phyloP scores from a whole-genome alignment of 2,888 invertebrate species.

The Stenoptilia bipunctidactyla region DNA sequence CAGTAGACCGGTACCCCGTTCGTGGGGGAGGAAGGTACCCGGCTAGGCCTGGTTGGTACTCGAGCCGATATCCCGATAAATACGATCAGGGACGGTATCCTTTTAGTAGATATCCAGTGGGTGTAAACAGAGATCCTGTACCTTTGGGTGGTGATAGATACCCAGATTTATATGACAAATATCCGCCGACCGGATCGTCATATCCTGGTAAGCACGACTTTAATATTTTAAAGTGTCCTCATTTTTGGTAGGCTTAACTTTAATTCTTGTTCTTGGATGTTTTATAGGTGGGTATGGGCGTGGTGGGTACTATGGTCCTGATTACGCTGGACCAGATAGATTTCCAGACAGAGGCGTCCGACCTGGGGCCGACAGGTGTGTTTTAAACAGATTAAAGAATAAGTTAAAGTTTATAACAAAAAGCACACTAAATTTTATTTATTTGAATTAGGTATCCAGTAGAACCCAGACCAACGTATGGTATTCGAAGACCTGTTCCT shows the following conservation, averaged over 20 bases:
- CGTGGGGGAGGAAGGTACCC: conserved; percentile 43
- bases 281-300: conserved; percentile 44
- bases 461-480: conserved; percentile 52
- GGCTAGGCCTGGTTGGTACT: conserved; percentile 32
- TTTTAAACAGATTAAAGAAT: conserved; percentile 1
- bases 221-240: conserved; percentile 18
- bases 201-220: conserved; percentile 53
- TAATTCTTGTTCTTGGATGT: background rate
- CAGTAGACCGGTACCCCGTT: conserved; percentile 43
- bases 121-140: conserved; percentile 59
- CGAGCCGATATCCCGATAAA: conserved; percentile 59
- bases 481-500: conserved; percentile 38
- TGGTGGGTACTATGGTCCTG: conserved; percentile 49
- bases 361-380: conserved; percentile 56
- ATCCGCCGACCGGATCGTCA: conserved; percentile 70
- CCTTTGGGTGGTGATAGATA: conserved; percentile 64
- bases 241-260: no score
- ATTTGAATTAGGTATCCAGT: conserved; percentile 36
- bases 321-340: conserved; percentile 44
- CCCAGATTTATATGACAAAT: conserved; percentile 65
- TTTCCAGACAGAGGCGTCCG: conserved; percentile 63
- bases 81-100: conserved; percentile 67
- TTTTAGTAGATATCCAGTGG: conserved; percentile 52
- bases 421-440: no score
- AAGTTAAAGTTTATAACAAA: no score